phyloP scores from a whole-genome alignment of 1,140 invertebrate species.

The Megalonaias nervosa region DNA sequence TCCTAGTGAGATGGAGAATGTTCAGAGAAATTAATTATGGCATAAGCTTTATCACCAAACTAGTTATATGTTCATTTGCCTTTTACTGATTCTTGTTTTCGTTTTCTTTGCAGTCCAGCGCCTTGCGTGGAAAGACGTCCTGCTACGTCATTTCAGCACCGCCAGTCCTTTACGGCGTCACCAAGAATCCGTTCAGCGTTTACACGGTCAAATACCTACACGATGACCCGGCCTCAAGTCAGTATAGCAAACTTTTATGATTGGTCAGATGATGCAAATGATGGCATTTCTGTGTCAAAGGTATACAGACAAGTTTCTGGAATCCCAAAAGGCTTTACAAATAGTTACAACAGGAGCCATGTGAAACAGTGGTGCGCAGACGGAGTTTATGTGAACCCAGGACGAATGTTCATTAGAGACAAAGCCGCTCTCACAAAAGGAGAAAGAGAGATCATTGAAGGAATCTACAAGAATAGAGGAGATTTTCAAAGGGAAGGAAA shows the following conservation, averaged over 20 bases:
- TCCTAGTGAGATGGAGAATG: too few species aligned
- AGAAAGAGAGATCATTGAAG: slow-evolving; percentile 63
- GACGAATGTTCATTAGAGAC: slow-evolving; percentile 60
- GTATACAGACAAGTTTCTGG: slow-evolving; percentile 56
- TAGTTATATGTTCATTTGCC: too few species aligned
- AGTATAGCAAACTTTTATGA: slow-evolving; percentile 62
- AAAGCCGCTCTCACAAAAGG: slow-evolving; percentile 64
- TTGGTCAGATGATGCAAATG: slow-evolving; percentile 53
- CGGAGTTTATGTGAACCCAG: slow-evolving; percentile 39
- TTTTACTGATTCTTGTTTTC: slow-evolving; percentile 1
- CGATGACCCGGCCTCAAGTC: slow-evolving; percentile 48
- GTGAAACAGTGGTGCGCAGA: slow-evolving; percentile 34
- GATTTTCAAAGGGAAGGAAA: slow-evolving; percentile 35
- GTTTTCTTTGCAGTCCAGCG: slow-evolving; percentile 35
- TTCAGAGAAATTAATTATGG: too few species aligned
- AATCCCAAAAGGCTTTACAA: slow-evolving; percentile 25
- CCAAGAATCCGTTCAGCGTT: slow-evolving; percentile 46
- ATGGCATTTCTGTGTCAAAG: slow-evolving; percentile 49
- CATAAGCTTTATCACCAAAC: too few species aligned
- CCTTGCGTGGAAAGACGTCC: slow-evolving; percentile 39
- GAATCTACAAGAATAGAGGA: slow-evolving; percentile 62
- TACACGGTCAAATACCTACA: slow-evolving; percentile 17
- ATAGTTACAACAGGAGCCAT: not conserved
- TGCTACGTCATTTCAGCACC: slow-evolving; percentile 37
- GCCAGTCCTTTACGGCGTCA: slow-evolving; percentile 40